These are phyloP conservation scores for Harlomillsia oculata DNA, from an alignment of 1,140 invertebrate genomes.

Conservation along the genomic window DNA sequence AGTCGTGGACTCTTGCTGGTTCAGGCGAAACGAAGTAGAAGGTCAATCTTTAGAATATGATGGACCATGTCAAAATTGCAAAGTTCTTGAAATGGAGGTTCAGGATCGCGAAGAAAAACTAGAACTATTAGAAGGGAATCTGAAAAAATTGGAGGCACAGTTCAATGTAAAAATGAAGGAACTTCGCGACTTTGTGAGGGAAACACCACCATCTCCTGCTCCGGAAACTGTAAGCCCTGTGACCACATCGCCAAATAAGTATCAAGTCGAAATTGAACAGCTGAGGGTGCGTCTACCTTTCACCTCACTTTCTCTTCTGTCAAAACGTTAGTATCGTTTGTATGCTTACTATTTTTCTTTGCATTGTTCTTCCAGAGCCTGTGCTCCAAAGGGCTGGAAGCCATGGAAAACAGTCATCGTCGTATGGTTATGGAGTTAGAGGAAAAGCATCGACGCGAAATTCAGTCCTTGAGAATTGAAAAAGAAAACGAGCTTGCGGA, in stretches of 20 bases:
- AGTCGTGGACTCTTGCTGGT: conserved; percentile 14
- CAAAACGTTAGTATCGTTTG: not conserved
- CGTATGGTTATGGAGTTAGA: conserved; percentile 72
- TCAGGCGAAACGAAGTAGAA: conserved; percentile 17
- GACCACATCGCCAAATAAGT: conserved; percentile 42
- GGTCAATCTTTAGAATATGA: no score
- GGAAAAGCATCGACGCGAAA: conserved; percentile 68
- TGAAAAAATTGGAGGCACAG: conserved; percentile 22
- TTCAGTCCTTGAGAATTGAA: conserved; percentile 54
- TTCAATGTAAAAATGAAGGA: conserved; percentile 29
- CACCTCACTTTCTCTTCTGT: not conserved
- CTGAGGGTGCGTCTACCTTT: conserved; percentile 48
- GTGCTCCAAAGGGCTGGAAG: conserved; percentile 73
- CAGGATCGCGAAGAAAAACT: conserved; percentile 29
- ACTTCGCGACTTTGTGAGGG: conserved; percentile 22
- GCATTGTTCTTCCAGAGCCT: conserved; percentile 46
- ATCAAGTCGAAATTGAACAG: conserved; percentile 78
- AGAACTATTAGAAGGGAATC: conserved; percentile 25
- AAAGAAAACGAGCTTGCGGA: conserved; percentile 81
- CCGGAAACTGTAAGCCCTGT: conserved; percentile 13
- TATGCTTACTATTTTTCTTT: not conserved
- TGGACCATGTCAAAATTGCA: conserved; percentile 26
- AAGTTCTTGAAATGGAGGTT: conserved; percentile 25
- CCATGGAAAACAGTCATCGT: conserved; percentile 81
- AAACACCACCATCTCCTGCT: conserved; percentile 5